Evolutionary conservation across 1,140 invertebrate species (phyloP), one percentile per base, ranked within the genome.

Genomic region (Nasonia longicornis): DNA sequence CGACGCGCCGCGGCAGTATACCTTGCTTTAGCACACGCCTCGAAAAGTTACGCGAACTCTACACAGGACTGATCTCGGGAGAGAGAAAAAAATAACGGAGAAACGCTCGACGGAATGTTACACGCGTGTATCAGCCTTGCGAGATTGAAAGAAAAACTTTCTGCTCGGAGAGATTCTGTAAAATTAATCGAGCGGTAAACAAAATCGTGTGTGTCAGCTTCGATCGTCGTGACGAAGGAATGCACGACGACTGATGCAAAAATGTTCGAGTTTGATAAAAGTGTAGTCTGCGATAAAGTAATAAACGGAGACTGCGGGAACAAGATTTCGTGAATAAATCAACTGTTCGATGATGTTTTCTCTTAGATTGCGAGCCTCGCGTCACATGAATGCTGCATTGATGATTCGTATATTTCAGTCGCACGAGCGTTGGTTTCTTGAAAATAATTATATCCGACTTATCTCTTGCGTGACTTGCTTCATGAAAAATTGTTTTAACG

Each of bases 11-110:
- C 85, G 77, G 52, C 6, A 58, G 52, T 42, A 42, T 83, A 80
- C 82, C 82, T 84, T 85, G 79, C 80, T 83, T 86, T 86, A 84
- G 85, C 86, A 85, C 84, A 85, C 81, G 85, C 83, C 84, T 84
- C 80, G 85, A 86, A 85, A 86, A 87, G 84, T 86, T 86, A 81
- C 20, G 16, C 14, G 7, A 20, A 58, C 20, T 16, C 52, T 26
- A 26, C 1, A 26, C 26, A 26, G 52, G 14, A 20, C 20, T 3
- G 16, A 6, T 20, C 14, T 48, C 83, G 72, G 31, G 71, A 45
- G 63, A n/a, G 14, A 29, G 26, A 26, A 74, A 70, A 75, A 81
- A 80, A 22, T 42, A 64, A 31, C 22, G 31, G 85, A 84, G 84
- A 84, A 31, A 42, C 11, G 20, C 75, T 35, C 69, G 77, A 81